A percentile compares a stretch with the other conserved stretches of the same genome.
Evolutionary conservation across 2,797 vertebrate genomes (phyloP).

Genomic region (Odontamblyopus rebecca): DNA sequence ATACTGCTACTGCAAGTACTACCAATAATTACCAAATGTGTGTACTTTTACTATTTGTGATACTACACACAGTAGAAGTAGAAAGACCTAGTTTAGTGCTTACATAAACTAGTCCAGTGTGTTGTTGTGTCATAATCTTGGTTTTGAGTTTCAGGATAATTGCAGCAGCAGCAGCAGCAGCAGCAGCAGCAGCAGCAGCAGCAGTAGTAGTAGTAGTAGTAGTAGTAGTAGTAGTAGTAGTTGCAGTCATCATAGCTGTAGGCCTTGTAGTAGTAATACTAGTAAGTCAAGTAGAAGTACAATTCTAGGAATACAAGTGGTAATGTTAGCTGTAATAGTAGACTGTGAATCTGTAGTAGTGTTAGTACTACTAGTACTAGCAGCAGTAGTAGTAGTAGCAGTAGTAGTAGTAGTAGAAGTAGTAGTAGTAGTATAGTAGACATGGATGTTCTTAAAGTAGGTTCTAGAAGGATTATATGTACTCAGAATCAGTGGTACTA

Average conservation of each 20-base stretch:
- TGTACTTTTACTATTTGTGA: neutral
- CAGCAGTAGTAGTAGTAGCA: too few species aligned
- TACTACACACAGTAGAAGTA: neutral
- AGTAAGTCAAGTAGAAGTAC: too few species aligned
- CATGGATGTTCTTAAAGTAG: neutral
- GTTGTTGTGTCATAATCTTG: too few species aligned
- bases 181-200: too few species aligned
- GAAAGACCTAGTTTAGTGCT: neutral
- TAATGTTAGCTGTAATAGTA: neutral
- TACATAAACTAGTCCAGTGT: neutral
- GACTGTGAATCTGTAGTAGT: neutral
- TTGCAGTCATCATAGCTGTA: too few species aligned
- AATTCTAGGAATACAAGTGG: neutral
- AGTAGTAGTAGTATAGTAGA: too few species aligned
- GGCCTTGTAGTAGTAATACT: too few species aligned
- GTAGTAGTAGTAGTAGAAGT: too few species aligned
- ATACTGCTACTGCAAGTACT: neutral
- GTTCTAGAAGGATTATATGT: neutral
- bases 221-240: too few species aligned
- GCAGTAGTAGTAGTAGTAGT: too few species aligned
- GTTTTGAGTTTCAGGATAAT: neutral
- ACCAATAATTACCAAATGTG: neutral
- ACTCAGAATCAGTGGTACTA: neutral
- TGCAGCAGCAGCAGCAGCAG: neutral
- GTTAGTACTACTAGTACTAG: neutral